phyloP scores from a whole-genome alignment of 2,113 vertebrate genomes.

The Sclerurus mexicanus region DNA sequence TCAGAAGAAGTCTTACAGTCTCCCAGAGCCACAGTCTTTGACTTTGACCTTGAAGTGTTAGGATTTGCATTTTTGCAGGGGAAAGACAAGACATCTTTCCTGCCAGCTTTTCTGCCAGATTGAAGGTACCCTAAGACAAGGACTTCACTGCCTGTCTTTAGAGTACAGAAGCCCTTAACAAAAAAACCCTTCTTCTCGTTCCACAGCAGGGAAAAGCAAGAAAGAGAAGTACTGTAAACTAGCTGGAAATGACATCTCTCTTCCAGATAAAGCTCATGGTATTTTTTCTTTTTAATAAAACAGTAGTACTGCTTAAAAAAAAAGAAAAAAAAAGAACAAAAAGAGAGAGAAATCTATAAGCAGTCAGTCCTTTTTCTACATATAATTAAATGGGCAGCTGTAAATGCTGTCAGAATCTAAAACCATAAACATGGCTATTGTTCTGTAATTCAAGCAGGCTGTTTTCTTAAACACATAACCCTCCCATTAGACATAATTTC shows the following conservation, averaged over 20 bases:
- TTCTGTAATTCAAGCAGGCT: background rate
- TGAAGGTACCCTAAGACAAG: background rate
- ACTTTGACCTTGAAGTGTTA: background rate
- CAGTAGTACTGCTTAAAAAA: background rate
- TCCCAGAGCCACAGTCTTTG: background rate
- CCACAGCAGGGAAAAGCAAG: background rate
- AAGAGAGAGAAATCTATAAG: background rate
- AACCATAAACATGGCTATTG: background rate
- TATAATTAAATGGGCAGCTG: background rate
- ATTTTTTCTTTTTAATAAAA: background rate
- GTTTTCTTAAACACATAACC: background rate
- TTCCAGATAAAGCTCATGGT: background rate
- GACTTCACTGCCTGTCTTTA: background rate
- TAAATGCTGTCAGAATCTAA: background rate
- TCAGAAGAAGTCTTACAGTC: background rate
- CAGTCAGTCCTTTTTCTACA: background rate
- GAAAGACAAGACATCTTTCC: background rate
- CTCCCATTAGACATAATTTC: background rate
- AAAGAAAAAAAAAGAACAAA: background rate
- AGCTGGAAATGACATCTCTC: background rate
- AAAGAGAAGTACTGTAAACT: background rate
- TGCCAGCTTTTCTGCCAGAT: background rate
- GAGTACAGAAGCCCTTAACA: background rate
- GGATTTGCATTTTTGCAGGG: background rate
- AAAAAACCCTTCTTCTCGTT: background rate